Percentiles rank a stretch among this genome's conserved stretches.
phyloP scores from a whole-genome alignment of 2,113 vertebrate species.

The Clarias gariepinus region DNA sequence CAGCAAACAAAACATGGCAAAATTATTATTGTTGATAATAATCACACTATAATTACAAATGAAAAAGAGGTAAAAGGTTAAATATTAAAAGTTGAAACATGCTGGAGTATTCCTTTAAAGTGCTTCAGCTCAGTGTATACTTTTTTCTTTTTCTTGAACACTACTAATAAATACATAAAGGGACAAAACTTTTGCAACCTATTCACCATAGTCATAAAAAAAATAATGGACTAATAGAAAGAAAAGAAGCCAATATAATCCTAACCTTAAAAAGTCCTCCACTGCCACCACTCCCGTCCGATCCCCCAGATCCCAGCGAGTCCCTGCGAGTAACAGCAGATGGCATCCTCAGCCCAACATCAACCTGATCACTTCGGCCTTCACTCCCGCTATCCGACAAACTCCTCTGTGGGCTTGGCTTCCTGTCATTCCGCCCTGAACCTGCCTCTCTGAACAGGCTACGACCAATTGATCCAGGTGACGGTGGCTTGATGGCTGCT shows the following conservation, averaged over 20 bases:
- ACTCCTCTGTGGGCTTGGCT: constrained; percentile 74
- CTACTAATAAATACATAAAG: not conserved
- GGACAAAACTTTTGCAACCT: not conserved
- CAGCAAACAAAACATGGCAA: not conserved
- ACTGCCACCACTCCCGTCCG: constrained; percentile 70
- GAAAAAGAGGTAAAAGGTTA: not conserved
- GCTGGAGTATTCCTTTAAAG: not conserved
- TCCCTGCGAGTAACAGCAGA: constrained; percentile 61
- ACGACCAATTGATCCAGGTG: constrained; percentile 65
- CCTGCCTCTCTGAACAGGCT: constrained; percentile 75
- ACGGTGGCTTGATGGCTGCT: constrained; percentile 63
- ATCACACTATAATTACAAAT: not conserved
- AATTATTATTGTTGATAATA: not conserved
- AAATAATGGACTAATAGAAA: not conserved
- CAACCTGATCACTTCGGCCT: constrained; percentile 64
- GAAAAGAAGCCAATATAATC: constrained; percentile 41
- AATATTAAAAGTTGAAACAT: not conserved
- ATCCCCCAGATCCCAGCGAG: constrained; percentile 66
- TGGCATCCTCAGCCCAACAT: constrained; percentile 64
- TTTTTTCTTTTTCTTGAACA: not conserved
- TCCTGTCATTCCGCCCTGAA: constrained; percentile 59
- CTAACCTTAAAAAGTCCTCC: constrained; percentile 70
- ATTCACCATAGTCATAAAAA: not conserved
- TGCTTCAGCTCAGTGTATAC: not conserved
- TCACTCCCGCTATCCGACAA: constrained; percentile 71